Evolutionary conservation across 2,113 vertebrate genomes (phyloP), one percentile per base, ranked within the genome.

Genomic region (Osmerus eperlanus): DNA sequence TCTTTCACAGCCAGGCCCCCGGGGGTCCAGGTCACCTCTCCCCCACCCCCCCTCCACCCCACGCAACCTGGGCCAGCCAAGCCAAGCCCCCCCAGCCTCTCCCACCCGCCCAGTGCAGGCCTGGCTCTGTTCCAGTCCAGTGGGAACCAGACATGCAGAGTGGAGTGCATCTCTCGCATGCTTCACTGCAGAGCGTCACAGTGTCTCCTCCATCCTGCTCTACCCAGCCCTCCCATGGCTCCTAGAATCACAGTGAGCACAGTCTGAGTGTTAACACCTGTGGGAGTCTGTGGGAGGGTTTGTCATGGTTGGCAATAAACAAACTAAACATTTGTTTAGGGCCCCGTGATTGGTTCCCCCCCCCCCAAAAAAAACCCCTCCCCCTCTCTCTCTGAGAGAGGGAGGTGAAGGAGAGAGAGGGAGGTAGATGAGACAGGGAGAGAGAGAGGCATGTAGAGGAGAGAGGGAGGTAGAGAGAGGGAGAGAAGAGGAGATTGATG

Each of bases 101-200:
- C 15, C 77, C 12, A 76, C 74, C 79, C 78, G 83, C 81, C 75
- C 68, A 68, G 67, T 78, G 62, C 68, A 51, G 71, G 47, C 51
- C 72, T 77, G 78, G 77, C 83, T 79, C 79, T 83, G 59, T 89
- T 89, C 81, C 84, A 83, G 85, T 85, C 78, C 78, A 79, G 75
- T 83, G 77, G 71, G 74, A 78, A 81, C 81, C 85, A 90, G 88
- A 89, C 79, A 85, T 81, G 80, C 81, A 74, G 75, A 73, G 78
- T 80, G 28, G 60, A 18, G 29, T 47, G 62, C 71, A 77, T 65
- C 68, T 84, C 78, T 70, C 83, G 82, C 87, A 90, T 82, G 84
- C 81, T 84, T 78, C 85, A 73, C 81, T 85, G 78, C 77, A 73
- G 78, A 75, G 83, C 74, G 77, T 85, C 81, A 88, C 77, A 88